These are phyloP conservation scores for Drosophila monieri DNA, from an alignment of 2,888 invertebrate species.

Conservation along the genomic window DNA sequence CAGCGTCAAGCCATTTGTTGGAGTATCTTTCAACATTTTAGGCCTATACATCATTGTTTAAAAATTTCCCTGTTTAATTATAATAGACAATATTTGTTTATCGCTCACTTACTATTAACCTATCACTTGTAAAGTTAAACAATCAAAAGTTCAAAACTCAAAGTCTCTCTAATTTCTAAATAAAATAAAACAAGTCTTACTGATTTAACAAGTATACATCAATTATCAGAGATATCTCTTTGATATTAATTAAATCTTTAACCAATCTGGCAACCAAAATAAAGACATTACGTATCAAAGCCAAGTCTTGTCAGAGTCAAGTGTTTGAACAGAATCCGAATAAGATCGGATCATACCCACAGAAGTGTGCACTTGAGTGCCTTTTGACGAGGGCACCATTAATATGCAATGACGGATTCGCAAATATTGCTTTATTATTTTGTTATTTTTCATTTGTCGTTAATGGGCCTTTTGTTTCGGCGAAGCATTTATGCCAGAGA, in stretches of 20 bases:
- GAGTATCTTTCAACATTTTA: neutral
- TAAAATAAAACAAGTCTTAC: neutral
- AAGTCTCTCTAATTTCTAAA: neutral
- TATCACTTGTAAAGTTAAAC: constrained; percentile 1
- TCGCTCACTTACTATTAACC: neutral
- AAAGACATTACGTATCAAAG: constrained; percentile 15
- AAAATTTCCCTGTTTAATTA: neutral
- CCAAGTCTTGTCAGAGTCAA: constrained; percentile 33
- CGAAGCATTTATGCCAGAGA: constrained; percentile 34
- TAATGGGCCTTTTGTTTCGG: constrained; percentile 64
- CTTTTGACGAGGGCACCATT: constrained; percentile 47
- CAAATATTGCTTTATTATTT: constrained; percentile 36
- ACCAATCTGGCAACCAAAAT: constrained; percentile 6
- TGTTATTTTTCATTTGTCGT: constrained; percentile 46
- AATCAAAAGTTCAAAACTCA: neutral
- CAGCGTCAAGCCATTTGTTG: neutral
- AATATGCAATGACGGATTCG: constrained; percentile 44
- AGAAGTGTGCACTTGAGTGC: constrained; percentile 43
- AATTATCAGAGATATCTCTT: neutral
- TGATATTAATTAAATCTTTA: constrained; percentile 10
- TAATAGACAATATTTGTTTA: neutral
- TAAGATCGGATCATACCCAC: constrained; percentile 25
- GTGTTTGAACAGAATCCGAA: constrained; percentile 25
- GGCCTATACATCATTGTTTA: neutral
- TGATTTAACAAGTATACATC: neutral